Evolutionary conservation across 1,140 invertebrate species (phyloP).

Genomic region (Diabrotica undecimpunctata): DNA sequence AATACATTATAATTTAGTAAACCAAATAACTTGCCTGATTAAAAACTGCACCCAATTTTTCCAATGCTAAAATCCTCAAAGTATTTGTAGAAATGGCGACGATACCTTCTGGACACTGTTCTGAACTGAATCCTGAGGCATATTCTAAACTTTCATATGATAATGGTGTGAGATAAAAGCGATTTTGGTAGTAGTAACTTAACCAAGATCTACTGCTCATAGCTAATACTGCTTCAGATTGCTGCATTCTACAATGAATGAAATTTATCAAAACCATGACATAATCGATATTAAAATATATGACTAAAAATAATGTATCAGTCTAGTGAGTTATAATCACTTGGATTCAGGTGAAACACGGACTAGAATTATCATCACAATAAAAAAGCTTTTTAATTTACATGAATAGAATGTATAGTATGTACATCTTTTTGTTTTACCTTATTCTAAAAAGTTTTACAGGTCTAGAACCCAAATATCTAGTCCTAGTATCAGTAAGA

Average conservation of each 20-base stretch:
- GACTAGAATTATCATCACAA: background rate
- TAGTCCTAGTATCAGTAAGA: slow-evolving; percentile 92
- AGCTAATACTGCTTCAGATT: slow-evolving; percentile 92
- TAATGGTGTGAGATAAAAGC: slow-evolving; percentile 91
- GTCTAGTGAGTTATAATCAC: slow-evolving; percentile 61
- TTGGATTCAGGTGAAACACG: slow-evolving; percentile 63
- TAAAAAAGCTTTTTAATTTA: background rate
- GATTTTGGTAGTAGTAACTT: slow-evolving; percentile 97
- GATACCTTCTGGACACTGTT: slow-evolving; percentile 97
- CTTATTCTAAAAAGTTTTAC: slow-evolving; percentile 19
- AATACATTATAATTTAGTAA: background rate
- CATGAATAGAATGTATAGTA: background rate
- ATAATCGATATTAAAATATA: too few species aligned
- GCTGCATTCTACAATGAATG: slow-evolving; percentile 83
- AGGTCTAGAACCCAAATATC: slow-evolving; percentile 55
- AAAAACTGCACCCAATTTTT: slow-evolving; percentile 97
- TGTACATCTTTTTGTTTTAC: background rate
- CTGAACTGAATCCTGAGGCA: slow-evolving; percentile 96
- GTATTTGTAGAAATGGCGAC: slow-evolving; percentile 99
- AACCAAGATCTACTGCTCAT: slow-evolving; percentile 98
- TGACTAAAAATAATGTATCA: too few species aligned
- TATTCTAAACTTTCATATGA: slow-evolving; percentile 97
- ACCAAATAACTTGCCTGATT: slow-evolving; percentile 64
- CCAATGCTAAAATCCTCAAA: slow-evolving; percentile 92
- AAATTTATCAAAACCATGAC: too few species aligned